Conservation (phyloP, 2,797 vertebrate species). For the Schizopygopsis pylzovi region DNA sequence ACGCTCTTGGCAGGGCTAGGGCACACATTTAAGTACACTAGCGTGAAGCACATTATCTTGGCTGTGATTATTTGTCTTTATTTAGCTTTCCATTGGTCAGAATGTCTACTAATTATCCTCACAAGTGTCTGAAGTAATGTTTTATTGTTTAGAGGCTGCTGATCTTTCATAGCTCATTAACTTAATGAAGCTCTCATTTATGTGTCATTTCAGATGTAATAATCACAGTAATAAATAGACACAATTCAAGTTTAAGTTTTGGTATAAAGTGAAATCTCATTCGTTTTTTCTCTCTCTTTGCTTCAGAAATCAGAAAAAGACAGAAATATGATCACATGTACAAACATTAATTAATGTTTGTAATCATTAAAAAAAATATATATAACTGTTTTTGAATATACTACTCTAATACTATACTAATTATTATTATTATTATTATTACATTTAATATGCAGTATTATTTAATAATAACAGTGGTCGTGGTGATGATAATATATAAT, state of each 20-base stretch:
- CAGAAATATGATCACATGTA: background rate
- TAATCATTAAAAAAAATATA: background rate
- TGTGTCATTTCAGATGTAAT: background rate
- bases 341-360: background rate
- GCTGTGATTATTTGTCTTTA: background rate
- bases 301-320: background rate
- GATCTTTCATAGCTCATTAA: background rate
- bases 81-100: background rate
- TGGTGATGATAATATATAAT: background rate
- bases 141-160: background rate
- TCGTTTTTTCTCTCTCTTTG: background rate
- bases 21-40: slow-evolving; percentile 41
- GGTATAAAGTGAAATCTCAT: background rate
- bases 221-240: background rate
- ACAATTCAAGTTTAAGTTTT: background rate
- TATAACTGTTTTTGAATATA: background rate
- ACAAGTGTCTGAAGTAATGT: background rate
- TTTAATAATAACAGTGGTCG: background rate
- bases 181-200: background rate
- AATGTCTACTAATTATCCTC: background rate
- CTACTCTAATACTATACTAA: background rate
- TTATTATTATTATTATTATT: background rate
- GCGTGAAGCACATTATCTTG: background rate
- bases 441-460: background rate
- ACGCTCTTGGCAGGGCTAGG: slow-evolving; percentile 61